These are phyloP conservation scores for Calameuta filiformis DNA, from an alignment of 2,888 invertebrate species.

Conservation along the genomic window DNA sequence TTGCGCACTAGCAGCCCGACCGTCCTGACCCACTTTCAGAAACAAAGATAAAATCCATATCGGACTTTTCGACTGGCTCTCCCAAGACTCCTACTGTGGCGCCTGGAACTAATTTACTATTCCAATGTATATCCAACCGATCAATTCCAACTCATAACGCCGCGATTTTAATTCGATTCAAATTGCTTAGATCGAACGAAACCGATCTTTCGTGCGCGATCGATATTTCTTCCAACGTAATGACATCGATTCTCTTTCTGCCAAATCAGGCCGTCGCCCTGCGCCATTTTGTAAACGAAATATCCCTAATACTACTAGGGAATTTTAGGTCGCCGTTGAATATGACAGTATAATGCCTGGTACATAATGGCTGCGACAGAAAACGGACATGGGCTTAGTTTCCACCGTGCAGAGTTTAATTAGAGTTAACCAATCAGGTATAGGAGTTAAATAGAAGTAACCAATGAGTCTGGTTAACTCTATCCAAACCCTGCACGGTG, in stretches of 20 bases:
- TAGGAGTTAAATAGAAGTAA: too few relatives aligned
- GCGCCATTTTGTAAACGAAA: background rate
- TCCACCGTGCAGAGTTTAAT: too few relatives aligned
- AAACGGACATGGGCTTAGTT: background rate
- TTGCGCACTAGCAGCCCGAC: conserved; percentile 54
- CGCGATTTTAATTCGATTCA: background rate
- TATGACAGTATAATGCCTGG: background rate
- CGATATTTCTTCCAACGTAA: background rate
- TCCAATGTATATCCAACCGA: background rate
- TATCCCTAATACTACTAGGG: background rate
- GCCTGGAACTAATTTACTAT: background rate
- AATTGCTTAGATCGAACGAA: background rate
- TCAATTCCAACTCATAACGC: background rate
- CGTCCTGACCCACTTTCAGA: conserved; percentile 53
- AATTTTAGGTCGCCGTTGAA: background rate
- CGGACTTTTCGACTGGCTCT: background rate
- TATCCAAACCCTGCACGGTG: too few relatives aligned
- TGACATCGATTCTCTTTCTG: background rate
- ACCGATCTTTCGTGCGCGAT: background rate
- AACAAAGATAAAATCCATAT: conserved; percentile 59
- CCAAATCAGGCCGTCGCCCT: background rate
- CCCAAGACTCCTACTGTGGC: background rate
- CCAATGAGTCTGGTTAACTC: too few relatives aligned
- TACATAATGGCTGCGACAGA: background rate
- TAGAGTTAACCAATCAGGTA: too few relatives aligned